Base-by-base conservation (phyloP, 2,797 vertebrate species). In the Catostomus latipinnis region DNA sequence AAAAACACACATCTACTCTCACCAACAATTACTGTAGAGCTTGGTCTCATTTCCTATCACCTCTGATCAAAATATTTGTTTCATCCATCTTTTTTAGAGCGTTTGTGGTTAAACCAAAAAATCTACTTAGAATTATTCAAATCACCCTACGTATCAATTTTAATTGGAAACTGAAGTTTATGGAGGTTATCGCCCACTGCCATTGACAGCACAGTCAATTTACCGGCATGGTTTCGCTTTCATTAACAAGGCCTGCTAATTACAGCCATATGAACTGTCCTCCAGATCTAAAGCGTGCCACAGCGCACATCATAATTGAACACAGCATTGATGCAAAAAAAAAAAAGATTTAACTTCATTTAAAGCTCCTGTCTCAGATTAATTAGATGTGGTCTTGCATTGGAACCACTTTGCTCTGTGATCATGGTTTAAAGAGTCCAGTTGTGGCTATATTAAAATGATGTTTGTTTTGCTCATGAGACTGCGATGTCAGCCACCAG, bases 161-260 rank as follows among this genome's bases (percentile, higher is more conserved):
- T 73, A 80, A 80, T 80, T 80, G 63, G 50, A 65, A 12, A 52
- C 56, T 13, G 56, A 78, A 75, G 72, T 76, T 74, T 74, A 71
- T 60, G 75, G 74, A 74, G 65, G 62, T 70, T 67, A 66, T 71
- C 62, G 52, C 71, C 68, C 77, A 62, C 52, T 67, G 76, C 58
- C 72, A 76, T 72, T 61, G 72, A 86, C 80, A 79, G 84, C 56
- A 18, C 71, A 84, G 77, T 63, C 80, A 77, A 81, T 81, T 82
- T 71, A 79, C 78, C 71, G 88, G 87, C 91, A 83, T 80, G 85
- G 89, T 85, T 85, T 34, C 94, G 69, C 70, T 78, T 82, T 86
- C 92, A 96, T 98, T 96, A 97, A 95, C 94, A 94, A 95, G 91
- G 93, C 92, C 90, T 90, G 92, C 96, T 98, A 97, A 98, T 98